These are phyloP conservation scores for Philhelius pedissequus DNA, from an alignment of 2,888 invertebrate genomes.

Conservation along the genomic window DNA sequence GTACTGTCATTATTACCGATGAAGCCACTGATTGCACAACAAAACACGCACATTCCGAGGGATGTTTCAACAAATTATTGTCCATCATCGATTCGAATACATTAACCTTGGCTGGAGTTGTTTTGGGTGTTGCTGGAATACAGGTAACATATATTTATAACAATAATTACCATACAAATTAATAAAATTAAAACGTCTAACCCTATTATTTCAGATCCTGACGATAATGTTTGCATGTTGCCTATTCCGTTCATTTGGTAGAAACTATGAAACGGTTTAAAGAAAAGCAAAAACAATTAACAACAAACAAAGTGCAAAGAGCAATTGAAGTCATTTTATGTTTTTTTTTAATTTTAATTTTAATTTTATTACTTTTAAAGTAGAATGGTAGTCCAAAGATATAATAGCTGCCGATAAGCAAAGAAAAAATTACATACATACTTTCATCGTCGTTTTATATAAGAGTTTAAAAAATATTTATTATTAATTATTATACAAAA, in stretches of 20 bases:
- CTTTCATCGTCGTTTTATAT: conserved; percentile 21
- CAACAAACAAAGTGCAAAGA: conserved; percentile 1
- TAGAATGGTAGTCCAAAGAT: conserved; percentile 4
- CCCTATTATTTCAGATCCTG: conserved; percentile 83
- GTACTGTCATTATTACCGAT: conserved; percentile 78
- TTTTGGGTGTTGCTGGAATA: conserved; percentile 89
- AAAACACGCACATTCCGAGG: conserved; percentile 81
- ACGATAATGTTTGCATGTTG: conserved; percentile 96
- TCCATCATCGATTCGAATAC: conserved; percentile 85
- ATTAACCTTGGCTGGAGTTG: conserved; percentile 88
- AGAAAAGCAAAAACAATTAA: conserved; percentile 30
- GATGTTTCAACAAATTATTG: conserved; percentile 85
- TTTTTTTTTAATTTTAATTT: conserved; percentile 21
- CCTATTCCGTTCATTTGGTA: conserved; percentile 94
- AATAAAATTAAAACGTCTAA: background rate
- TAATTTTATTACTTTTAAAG: background rate
- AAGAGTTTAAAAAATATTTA: conserved; percentile 12
- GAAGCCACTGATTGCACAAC: conserved; percentile 80
- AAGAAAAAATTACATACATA: background rate
- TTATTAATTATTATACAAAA: background rate
- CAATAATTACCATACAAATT: background rate
- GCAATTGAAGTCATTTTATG: conserved; percentile 35
- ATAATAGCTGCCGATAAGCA: conserved; percentile 7
- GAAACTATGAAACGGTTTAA: conserved; percentile 93
- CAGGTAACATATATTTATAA: conserved; percentile 85